phyloP scores from a whole-genome alignment of 2,888 invertebrate genomes.

The Napeogenes inachia region DNA sequence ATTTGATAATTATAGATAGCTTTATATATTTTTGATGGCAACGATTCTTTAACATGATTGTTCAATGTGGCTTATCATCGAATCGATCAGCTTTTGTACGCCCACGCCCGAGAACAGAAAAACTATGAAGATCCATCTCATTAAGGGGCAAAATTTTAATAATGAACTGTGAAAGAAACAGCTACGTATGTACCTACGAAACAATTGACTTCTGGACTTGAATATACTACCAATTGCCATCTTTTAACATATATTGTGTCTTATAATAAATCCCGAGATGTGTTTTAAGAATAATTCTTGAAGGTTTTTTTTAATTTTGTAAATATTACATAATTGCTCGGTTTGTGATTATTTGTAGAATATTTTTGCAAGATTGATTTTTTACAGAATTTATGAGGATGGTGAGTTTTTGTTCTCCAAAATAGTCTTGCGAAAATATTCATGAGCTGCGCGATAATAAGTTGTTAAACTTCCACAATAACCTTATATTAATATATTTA shows the following conservation, averaged over 20 bases:
- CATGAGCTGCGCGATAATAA: conserved; percentile 49
- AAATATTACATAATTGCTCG: conserved; percentile 25
- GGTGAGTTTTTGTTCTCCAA: conserved; percentile 59
- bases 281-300: not conserved
- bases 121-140: conserved; percentile 71
- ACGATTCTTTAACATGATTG: conserved; percentile 47
- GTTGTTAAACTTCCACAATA: conserved; percentile 37
- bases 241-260: conserved; percentile 51
- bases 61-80: conserved; percentile 68
- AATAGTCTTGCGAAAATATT: conserved; percentile 64
- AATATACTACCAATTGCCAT: conserved; percentile 39
- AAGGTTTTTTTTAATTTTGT: conserved; percentile 15
- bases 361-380: conserved; percentile 64
- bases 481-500: conserved; percentile 7
- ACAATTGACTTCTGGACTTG: conserved; percentile 34
- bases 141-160: conserved; percentile 56
- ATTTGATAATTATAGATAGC: not conserved
- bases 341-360: conserved; percentile 52
- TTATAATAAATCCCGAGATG: conserved; percentile 11
- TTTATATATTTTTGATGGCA: conserved; percentile 6
- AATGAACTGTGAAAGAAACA: conserved; percentile 62
- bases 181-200: conserved; percentile 36
- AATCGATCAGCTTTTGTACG: conserved; percentile 57
- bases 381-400: conserved; percentile 71
- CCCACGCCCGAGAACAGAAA: conserved; percentile 47